Conservation (phyloP, 2,797 vertebrate genomes). For the Etheostoma nigrum region DNA sequence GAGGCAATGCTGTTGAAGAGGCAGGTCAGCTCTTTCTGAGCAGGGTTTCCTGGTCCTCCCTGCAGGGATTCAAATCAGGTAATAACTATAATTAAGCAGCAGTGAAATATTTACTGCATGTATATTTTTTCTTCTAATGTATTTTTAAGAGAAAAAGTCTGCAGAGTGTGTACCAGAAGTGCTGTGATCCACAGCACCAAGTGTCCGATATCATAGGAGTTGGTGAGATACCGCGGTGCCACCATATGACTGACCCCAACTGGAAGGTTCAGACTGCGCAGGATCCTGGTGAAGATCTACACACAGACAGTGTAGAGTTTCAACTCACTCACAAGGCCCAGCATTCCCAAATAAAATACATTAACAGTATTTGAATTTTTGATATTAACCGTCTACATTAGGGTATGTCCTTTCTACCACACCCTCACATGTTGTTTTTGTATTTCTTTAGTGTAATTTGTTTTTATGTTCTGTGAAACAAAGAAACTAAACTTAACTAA, state of each 20-base stretch:
- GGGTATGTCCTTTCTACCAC: too few species aligned
- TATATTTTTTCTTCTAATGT: background rate
- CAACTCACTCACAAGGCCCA: background rate
- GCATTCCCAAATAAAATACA: conserved; percentile 30
- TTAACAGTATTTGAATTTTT: conserved; percentile 10
- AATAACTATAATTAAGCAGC: background rate
- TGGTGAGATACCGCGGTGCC: conserved; percentile 92
- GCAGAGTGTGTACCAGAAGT: conserved; percentile 87
- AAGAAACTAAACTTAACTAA: too few species aligned
- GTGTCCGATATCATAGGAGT: conserved; percentile 95
- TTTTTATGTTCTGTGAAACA: too few species aligned
- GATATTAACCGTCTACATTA: conserved; percentile 14
- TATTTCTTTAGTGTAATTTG: too few species aligned
- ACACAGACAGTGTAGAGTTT: conserved; percentile 16
- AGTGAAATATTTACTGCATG: background rate
- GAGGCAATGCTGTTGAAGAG: conserved; percentile 96
- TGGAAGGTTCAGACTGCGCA: conserved; percentile 96
- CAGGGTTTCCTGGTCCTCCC: conserved; percentile 95
- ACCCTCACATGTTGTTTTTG: too few species aligned
- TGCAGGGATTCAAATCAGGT: conserved; percentile 68
- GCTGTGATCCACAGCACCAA: conserved; percentile 97
- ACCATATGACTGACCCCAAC: conserved; percentile 96
- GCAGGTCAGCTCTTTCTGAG: conserved; percentile 93
- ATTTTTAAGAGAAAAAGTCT: background rate
- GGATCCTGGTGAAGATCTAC: conserved; percentile 97